Conservation (phyloP, 2,888 invertebrate species). For the Cryptophagus acutangulus region DNA sequence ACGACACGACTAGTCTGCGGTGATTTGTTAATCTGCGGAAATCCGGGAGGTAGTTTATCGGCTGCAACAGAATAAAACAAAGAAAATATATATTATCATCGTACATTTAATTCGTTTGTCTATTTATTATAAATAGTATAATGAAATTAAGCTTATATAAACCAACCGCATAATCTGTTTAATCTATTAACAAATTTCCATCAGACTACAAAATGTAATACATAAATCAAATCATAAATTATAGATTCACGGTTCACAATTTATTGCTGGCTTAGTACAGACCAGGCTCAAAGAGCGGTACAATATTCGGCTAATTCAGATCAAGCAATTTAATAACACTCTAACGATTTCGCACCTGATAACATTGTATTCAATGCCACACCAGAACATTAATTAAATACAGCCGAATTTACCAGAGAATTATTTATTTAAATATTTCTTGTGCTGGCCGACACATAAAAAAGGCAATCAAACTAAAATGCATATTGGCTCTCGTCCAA, state of each 20-base stretch:
- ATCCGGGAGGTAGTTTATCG: conserved; percentile 85
- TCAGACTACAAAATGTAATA: conserved; percentile 23
- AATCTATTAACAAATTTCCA: conserved; percentile 40
- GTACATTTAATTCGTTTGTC: background rate
- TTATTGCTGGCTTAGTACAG: conserved; percentile 36
- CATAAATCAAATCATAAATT: conserved; percentile 41
- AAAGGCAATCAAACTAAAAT: too few relatives aligned
- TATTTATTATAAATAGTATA: background rate
- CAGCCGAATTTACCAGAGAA: too few relatives aligned
- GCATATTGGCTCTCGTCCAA: too few relatives aligned
- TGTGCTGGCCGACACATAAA: too few relatives aligned
- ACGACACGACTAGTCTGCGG: conserved; percentile 92
- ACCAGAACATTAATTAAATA: too few relatives aligned
- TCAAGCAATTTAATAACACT: conserved; percentile 22
- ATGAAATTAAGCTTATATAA: conserved; percentile 11
- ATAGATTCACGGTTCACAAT: conserved; percentile 37
- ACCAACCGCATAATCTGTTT: conserved; percentile 30
- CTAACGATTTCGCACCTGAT: conserved; percentile 24
- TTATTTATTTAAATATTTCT: too few relatives aligned
- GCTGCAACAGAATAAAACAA: conserved; percentile 55
- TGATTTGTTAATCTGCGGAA: conserved; percentile 82
- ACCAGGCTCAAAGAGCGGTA: conserved; percentile 28
- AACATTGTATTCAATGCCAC: too few relatives aligned
- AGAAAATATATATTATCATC: conserved; percentile 3
- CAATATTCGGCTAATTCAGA: conserved; percentile 27